Evolutionary conservation across 2,888 invertebrate species (phyloP), one percentile per base, ranked within the genome.

Genomic region (Nematopogon swammerdamellus): DNA sequence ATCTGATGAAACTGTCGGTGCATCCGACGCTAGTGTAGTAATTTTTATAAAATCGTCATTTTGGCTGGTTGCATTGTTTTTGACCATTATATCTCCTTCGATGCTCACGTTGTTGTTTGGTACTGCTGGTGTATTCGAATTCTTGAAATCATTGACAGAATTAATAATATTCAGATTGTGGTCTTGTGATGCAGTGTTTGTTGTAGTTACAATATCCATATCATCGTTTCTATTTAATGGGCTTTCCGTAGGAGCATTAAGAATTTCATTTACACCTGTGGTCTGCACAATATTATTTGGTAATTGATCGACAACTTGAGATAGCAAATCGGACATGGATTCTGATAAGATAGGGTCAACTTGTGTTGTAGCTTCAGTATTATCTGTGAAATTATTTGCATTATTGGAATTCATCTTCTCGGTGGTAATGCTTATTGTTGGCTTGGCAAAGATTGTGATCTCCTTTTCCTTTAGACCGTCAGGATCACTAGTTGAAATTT

Each of bases 261-360:
- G n/a, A 16, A 30, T 19, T 17, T 25, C 30, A n/a, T 18, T 25
- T 30, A 47, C 18, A 47, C 54, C 49, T 10, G 50, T 50, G 14
- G 45, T 51, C 49, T 56, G 51, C 36, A 63, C 19, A 45, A 67
- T 61, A 10, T 64, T 54, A 52, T 68, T 63, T 1, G 69, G 68
- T 18, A 59, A 60, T 57, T 67, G 61, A 57, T 76, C 64, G 4
- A 71, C 74, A 49, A 80, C 67, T 63, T 80, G 80, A n/a, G 73
- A 79, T n/a, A 80, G 42, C 56, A 80, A 63, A 59, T 80, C 76
- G 50, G 64, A 74, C 70, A 80, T 76, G 2, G 80, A 80, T 54
- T 72, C 77, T 1, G 75, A 69, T 53, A 80, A 59, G 54, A 74
- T 63, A 47, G 70, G 65, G 57, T 79, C 79, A 14, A 74, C 68